Evolutionary conservation across 1,140 invertebrate genomes (phyloP).

Genomic region (Rhopalosiphum padi): DNA sequence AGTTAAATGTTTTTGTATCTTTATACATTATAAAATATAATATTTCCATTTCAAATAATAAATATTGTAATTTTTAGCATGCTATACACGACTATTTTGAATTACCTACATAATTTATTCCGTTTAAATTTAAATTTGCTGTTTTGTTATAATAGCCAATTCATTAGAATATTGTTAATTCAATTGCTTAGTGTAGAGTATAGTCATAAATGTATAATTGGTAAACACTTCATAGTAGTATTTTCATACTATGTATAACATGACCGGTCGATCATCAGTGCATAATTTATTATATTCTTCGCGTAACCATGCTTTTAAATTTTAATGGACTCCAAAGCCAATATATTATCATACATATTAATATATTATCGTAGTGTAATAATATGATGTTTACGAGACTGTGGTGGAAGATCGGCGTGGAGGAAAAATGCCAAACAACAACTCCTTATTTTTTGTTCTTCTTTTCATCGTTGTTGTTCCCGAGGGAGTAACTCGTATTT

Average conservation of each 20-base stretch:
- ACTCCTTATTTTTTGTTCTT: neutral
- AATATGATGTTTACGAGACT: neutral
- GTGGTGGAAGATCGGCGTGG: neutral
- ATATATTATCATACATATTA: neutral
- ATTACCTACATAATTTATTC: neutral
- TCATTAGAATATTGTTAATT: constrained; percentile 5
- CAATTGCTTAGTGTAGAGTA: neutral
- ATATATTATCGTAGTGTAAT: neutral
- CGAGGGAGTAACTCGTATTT: neutral
- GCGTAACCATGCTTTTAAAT: neutral
- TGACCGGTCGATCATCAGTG: neutral
- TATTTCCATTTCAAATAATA: neutral
- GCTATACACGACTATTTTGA: neutral
- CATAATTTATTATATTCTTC: neutral
- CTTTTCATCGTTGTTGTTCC: neutral
- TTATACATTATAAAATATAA: neutral
- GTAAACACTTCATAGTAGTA: neutral
- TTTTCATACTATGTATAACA: neutral
- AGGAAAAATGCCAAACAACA: neutral
- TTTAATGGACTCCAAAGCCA: neutral
- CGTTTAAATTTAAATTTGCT: neutral
- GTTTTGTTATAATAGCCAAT: neutral
- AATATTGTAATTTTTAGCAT: neutral
- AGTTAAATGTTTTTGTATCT: neutral
- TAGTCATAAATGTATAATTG: neutral